phyloP scores from a whole-genome alignment of 2,797 vertebrate species.

The Arremon aurantiirostris region DNA sequence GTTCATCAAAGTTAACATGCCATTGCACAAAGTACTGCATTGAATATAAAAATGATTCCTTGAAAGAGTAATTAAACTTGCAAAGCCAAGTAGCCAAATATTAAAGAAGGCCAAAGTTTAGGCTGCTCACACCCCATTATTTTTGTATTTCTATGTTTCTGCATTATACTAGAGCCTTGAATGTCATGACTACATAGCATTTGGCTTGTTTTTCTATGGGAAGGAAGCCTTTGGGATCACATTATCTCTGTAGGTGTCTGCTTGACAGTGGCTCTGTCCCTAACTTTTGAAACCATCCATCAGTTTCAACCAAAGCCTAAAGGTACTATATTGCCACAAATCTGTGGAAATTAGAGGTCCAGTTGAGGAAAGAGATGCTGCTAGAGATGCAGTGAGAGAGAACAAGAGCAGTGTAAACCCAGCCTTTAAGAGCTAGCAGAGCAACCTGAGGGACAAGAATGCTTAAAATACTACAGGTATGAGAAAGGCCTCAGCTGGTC shows the following conservation, averaged over 20 bases:
- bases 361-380: not conserved
- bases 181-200: not conserved
- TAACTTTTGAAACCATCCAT: not conserved
- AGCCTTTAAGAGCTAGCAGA: accelerated
- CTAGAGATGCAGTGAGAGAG: not conserved
- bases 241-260: not conserved
- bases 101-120: not conserved
- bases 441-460: not conserved
- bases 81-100: not conserved
- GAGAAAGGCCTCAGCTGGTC: not conserved
- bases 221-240: not conserved
- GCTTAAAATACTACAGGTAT: not conserved
- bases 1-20: not conserved
- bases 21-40: accelerated
- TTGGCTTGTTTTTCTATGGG: not conserved
- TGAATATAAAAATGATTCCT: not conserved
- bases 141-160: not conserved
- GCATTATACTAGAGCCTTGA: not conserved
- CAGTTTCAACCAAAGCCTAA: not conserved
- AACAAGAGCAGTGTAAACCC: not conserved
- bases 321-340: not conserved
- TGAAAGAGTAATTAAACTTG: not conserved
- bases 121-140: not conserved
- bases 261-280: not conserved
- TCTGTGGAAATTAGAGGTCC: not conserved